Conservation (phyloP, 2,797 vertebrate genomes). For the Stomatorhinus walkeri region DNA sequence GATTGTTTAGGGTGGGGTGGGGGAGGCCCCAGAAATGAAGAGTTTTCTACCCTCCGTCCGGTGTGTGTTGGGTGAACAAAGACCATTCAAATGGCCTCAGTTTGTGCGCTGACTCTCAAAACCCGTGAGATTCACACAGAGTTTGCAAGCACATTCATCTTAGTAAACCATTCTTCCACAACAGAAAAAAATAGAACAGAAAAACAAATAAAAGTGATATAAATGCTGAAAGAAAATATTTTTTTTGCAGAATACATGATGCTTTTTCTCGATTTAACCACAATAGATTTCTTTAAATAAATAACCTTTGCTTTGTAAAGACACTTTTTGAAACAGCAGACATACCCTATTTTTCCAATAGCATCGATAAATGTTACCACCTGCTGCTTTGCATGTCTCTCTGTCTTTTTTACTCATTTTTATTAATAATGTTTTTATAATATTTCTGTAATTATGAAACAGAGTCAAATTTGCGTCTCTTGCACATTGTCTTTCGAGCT, state of each 20-base stretch:
- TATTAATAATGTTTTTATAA: constrained; percentile 46
- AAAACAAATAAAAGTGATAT: constrained; percentile 52
- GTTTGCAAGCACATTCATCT: constrained; percentile 72
- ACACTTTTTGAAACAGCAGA: constrained; percentile 99
- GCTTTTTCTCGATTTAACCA: constrained; percentile 94
- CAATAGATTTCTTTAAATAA: constrained; percentile 99
- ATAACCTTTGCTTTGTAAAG: constrained; percentile 99
- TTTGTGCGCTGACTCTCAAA: constrained; percentile 22
- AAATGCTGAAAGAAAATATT: constrained; percentile 77
- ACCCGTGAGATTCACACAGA: constrained; percentile 62
- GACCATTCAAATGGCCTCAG: background rate
- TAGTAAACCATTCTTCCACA: constrained; percentile 68
- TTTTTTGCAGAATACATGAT: constrained; percentile 79
- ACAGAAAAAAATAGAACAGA: constrained; percentile 41
- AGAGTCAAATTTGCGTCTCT: constrained; percentile 97
- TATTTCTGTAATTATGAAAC: constrained; percentile 57
- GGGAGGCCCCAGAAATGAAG: constrained; percentile 27
- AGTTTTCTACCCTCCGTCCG: background rate
- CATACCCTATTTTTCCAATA: constrained; percentile 90
- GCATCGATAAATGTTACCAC: constrained; percentile 78
- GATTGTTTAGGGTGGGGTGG: constrained; percentile 29
- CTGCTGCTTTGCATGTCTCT: constrained; percentile 45
- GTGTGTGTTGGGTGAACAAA: background rate
- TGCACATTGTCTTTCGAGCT: constrained; percentile 99
- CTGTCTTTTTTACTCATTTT: constrained; percentile 41